Base-by-base conservation (phyloP, 2,797 vertebrate genomes). In the Rhyacichthys aspro region DNA sequence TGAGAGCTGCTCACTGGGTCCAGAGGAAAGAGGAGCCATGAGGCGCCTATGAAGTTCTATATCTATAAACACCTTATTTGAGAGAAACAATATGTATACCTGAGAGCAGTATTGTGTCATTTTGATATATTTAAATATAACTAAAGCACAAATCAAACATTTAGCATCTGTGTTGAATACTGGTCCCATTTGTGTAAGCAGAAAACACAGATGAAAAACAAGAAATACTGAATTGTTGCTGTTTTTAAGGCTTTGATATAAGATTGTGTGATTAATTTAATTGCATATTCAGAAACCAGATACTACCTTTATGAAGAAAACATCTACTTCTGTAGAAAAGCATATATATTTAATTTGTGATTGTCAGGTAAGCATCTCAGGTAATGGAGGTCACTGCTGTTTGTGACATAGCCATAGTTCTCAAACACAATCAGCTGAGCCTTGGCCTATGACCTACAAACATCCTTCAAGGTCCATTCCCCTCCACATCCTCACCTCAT, bases 1-100 rank as follows among this genome's bases (percentile, higher is more conserved):
- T 83, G 70, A 85, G 70, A 74, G 55, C 71, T 62, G 72, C 68
- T 85, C 75, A 49, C 55, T 76, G 76, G 74, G 85, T 78, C 36
- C 8, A 78, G 61, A 64, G 83, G 76, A 66, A 81, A 67, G 72
- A 74, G 59, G 42, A 82, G 67, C 66, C 64, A 78, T 16, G 55
- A 83, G 78, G 79, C n/a, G 41, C 68, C 64, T 67, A 71, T 48
- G 41, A 37, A 57, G 64, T 34, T 46, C 64, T n/a, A n/a, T n/a
- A 78, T 74, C 66, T 81, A 63, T 56, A 50, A 75, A 59, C 58
- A 68, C 59, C 72, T 77, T 48, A 71, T 79, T 47, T 65, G 66
- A 60, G 45, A 38, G 61, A 14, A 42, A 42, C 14, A 42, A 42
- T 36, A 39, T 32, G 67, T 54, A 45, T 15, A 7, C 34, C 50